phyloP scores from a whole-genome alignment of 2,113 vertebrate genomes.

The Megaleporinus macrocephalus region DNA sequence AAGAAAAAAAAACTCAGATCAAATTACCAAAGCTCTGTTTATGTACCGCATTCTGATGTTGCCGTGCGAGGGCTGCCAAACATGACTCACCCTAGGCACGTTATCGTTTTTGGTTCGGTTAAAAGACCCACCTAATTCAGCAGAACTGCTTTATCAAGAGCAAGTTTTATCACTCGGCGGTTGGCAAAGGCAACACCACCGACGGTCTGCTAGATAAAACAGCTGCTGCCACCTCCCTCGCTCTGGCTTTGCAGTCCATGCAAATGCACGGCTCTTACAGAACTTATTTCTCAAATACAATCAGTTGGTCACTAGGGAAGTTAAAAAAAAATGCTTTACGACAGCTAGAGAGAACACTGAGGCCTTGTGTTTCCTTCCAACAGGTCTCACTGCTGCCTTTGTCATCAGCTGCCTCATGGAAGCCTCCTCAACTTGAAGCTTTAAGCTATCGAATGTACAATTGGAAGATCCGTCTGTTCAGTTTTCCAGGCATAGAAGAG shows the following conservation, averaged over 20 bases:
- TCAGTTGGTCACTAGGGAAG: background rate
- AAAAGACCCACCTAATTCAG: constrained; percentile 61
- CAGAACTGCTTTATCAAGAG: constrained; percentile 62
- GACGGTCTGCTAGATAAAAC: constrained; percentile 42
- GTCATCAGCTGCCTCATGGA: background rate
- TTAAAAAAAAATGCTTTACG: background rate
- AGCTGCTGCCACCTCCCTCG: background rate
- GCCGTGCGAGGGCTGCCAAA: constrained; percentile 5
- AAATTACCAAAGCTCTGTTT: background rate
- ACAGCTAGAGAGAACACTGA: background rate
- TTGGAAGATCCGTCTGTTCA: background rate
- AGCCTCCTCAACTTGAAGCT: background rate
- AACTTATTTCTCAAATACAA: background rate
- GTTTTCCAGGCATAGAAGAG: too few species aligned
- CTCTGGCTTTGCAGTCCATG: background rate
- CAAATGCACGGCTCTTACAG: background rate
- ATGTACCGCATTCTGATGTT: background rate
- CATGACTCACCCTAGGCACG: constrained; percentile 17
- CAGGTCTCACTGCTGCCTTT: background rate
- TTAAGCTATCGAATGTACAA: constrained; percentile 7
- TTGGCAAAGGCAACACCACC: background rate
- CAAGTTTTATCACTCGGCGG: constrained; percentile 49
- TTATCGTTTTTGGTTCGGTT: constrained; percentile 46
- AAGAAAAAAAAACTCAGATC: background rate
- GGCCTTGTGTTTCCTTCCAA: background rate